Percentiles rank a stretch among this genome's conserved stretches.
Conservation (phyloP, 1,140 invertebrate species). For the Drosophila busckii region DNA sequence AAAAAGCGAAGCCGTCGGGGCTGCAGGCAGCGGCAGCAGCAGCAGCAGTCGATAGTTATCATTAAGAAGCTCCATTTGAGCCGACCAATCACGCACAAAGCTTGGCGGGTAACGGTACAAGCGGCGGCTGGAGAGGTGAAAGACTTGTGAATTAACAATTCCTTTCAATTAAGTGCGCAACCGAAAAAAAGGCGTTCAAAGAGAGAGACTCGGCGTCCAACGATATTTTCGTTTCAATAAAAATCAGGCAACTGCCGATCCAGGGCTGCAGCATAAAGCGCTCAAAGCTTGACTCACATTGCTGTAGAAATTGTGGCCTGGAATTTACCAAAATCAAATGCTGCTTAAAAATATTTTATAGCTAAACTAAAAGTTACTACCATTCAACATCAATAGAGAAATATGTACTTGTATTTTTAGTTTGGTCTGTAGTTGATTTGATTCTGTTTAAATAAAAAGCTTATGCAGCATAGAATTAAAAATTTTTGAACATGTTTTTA, state of each 20-base stretch:
- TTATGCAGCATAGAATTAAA: too few relatives aligned
- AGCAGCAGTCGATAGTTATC: conserved; percentile 23
- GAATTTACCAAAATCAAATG: too few relatives aligned
- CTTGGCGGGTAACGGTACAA: neutral
- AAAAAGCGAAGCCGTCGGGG: conserved; percentile 5
- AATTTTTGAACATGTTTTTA: too few relatives aligned
- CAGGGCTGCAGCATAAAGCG: conserved; percentile 29
- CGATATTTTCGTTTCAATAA: conserved; percentile 75
- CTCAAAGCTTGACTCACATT: too few relatives aligned
- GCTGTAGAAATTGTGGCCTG: too few relatives aligned
- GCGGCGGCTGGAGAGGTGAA: neutral
- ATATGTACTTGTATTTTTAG: too few relatives aligned
- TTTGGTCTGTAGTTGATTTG: too few relatives aligned
- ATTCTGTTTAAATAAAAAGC: too few relatives aligned
- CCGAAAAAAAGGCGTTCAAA: conserved; percentile 49
- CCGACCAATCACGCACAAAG: conserved; percentile 62
- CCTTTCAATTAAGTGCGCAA: conserved; percentile 71
- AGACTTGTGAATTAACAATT: conserved; percentile 67
- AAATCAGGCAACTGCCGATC: conserved; percentile 49
- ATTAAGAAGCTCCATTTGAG: conserved; percentile 36
- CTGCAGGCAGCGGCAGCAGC: conserved; percentile 6
- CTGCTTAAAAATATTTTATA: too few relatives aligned
- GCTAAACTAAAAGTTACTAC: too few relatives aligned
- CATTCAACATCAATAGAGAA: too few relatives aligned
- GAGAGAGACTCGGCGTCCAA: conserved; percentile 25